These are phyloP conservation scores for Quadroppia sp. DNA, from an alignment of 2,888 invertebrate genomes.

Conservation along the genomic window DNA sequence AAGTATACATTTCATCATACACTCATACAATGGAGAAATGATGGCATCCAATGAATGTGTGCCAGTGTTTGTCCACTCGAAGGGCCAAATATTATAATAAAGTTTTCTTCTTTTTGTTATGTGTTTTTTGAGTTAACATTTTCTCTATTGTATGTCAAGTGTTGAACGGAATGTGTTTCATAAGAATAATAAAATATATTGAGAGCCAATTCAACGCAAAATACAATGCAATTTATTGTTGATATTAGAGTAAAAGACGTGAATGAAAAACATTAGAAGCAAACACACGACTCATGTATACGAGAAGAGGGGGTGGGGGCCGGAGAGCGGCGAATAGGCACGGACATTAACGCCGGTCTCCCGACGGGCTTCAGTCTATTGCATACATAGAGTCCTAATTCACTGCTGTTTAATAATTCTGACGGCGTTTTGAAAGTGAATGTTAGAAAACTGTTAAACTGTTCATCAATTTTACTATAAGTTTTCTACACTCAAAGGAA, in stretches of 20 bases:
- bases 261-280: background rate
- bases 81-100: constrained; percentile 15
- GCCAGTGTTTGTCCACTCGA: background rate
- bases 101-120: background rate
- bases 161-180: background rate
- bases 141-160: background rate
- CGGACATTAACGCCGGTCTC: background rate
- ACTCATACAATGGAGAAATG: constrained; percentile 1
- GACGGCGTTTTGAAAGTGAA: background rate
- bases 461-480: background rate
- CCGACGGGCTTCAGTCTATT: background rate
- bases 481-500: background rate
- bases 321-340: no score
- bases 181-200: background rate
- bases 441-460: background rate
- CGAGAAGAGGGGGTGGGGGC: background rate
- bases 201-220: constrained; percentile 5
- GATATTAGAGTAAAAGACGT: no score
- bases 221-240: background rate
- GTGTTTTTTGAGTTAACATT: constrained; percentile 6
- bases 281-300: background rate
- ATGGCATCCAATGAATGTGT: background rate
- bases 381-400: background rate
- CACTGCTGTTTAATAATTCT: constrained; percentile 2
- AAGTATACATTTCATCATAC: background rate